These are phyloP conservation scores for Athalia cordata DNA, from an alignment of 2,888 invertebrate genomes.

Conservation along the genomic window DNA sequence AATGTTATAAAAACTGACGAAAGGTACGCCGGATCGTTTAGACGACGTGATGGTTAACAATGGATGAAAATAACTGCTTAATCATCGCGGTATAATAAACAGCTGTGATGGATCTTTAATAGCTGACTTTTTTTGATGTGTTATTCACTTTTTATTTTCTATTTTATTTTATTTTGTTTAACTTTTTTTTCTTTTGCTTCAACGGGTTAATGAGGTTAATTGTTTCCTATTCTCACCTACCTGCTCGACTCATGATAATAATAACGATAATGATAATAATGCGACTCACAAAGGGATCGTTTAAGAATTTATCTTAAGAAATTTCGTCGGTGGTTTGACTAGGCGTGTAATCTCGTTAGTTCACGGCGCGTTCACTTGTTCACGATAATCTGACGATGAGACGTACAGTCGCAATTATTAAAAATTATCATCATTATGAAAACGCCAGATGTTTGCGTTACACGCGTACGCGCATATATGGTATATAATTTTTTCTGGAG, in stretches of 20 bases:
- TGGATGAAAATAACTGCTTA: constrained; percentile 41
- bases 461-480: no score
- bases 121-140: constrained; percentile 29
- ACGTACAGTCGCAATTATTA: no score
- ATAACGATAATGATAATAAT: no score
- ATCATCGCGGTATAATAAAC: constrained; percentile 43
- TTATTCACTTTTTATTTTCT: no score
- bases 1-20: constrained; percentile 51
- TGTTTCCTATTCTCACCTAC: constrained; percentile 32
- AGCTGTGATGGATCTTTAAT: constrained; percentile 43
- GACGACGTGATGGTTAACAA: constrained; percentile 23
- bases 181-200: no score
- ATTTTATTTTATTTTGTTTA: no score
- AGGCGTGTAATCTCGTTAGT: no score
- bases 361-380: no score
- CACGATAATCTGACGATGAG: no score
- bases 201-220: constrained; percentile 44
- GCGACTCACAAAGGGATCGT: constrained; percentile 5
- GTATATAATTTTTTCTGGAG: no score
- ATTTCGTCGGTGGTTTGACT: constrained; percentile 12
- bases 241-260: background rate
- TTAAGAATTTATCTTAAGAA: constrained; percentile 17
- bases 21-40: background rate
- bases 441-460: no score
- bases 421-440: no score